A percentile compares a stretch with the other conserved stretches of the same genome.
Conservation (phyloP, 2,113 vertebrate genomes). For the Lonchura striata region DNA sequence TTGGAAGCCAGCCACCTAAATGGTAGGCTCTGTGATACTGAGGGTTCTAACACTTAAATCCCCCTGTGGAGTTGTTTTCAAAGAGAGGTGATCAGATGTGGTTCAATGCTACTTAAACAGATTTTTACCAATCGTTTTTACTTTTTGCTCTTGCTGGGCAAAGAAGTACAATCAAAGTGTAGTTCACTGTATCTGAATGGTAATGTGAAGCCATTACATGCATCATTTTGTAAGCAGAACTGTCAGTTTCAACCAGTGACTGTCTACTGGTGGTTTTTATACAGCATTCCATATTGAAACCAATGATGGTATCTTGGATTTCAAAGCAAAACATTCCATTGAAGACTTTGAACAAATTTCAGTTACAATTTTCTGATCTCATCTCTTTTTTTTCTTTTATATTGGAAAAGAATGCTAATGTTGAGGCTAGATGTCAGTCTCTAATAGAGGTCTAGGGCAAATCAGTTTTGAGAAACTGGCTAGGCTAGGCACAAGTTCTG, state of each 20-base stretch:
- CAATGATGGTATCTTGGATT: neutral
- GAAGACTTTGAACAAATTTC: neutral
- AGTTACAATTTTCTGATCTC: neutral
- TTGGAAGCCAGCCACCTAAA: neutral
- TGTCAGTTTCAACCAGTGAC: neutral
- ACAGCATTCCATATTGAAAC: neutral
- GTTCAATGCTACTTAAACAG: neutral
- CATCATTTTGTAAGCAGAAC: neutral
- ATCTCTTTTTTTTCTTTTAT: neutral
- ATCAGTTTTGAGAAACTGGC: neutral
- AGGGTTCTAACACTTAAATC: neutral
- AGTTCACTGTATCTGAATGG: neutral
- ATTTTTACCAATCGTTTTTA: slow-evolving; percentile 2
- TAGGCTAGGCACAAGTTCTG: slow-evolving; percentile 9
- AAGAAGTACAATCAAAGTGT: neutral
- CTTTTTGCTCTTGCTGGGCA: neutral
- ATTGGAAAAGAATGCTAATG: neutral
- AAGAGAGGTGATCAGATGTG: neutral
- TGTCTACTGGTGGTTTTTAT: neutral
- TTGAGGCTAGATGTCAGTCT: neutral
- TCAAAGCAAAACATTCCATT: neutral
- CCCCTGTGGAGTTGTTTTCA: neutral
- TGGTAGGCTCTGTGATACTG: neutral
- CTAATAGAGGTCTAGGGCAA: neutral
- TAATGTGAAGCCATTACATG: neutral